Evolutionary conservation across 2,888 invertebrate species (phyloP).

Genomic region (Cantharis flavilabris): DNA sequence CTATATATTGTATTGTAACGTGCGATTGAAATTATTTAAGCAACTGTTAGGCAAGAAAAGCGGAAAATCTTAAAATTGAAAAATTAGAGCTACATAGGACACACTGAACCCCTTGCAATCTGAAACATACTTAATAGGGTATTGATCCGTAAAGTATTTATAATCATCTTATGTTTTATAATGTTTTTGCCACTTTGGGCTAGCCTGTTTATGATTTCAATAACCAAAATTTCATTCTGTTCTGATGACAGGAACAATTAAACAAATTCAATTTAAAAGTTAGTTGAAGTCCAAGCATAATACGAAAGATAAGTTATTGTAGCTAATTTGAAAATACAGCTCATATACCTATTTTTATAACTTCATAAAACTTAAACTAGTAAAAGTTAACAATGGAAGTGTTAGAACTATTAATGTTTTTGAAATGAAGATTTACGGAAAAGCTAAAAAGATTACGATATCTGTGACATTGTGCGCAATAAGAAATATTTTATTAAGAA

Average conservation of each 20-base stretch:
- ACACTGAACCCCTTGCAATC: too few relatives aligned
- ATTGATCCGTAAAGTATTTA: too few relatives aligned
- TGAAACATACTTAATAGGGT: too few relatives aligned
- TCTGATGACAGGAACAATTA: background rate
- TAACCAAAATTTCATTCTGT: too few relatives aligned
- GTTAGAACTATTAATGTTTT: background rate
- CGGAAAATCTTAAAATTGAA: too few relatives aligned
- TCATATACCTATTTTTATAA: background rate
- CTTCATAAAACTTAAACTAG: background rate
- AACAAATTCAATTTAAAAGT: background rate
- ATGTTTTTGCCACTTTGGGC: too few relatives aligned
- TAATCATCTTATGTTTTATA: too few relatives aligned
- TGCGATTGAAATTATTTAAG: too few relatives aligned
- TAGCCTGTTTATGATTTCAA: too few relatives aligned
- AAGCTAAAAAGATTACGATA: background rate
- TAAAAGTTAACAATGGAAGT: background rate
- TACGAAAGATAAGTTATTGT: background rate
- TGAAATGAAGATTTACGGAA: background rate
- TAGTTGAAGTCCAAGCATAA: background rate
- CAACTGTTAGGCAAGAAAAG: too few relatives aligned
- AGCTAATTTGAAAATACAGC: background rate
- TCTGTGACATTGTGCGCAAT: background rate
- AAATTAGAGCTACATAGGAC: too few relatives aligned
- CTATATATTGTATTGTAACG: too few relatives aligned
- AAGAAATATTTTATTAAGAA: background rate